Base-by-base conservation (phyloP, 2,888 invertebrate species). In the Glomeris marginata region DNA sequence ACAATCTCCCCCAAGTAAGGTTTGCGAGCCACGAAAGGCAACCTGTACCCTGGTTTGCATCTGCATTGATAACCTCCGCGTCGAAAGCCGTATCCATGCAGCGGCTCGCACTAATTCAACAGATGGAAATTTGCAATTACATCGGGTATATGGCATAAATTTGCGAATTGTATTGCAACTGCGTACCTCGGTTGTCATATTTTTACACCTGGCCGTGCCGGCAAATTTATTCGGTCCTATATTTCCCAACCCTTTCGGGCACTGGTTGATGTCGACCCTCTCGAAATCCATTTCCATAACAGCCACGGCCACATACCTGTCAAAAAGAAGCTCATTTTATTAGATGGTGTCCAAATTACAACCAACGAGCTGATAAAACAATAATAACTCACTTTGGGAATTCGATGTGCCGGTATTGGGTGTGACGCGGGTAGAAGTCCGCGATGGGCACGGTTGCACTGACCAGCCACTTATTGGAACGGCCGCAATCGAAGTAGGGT, bases 211-310 rank as follows among this genome's bases (percentile, higher is more conserved):
- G 0, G 90, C 84, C 0, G 92, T 92, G 55, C 84, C 81, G 1
- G 80, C 81, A 72, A 92, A 95, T 63, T 76, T 74, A 71, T 95
- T 95, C 0, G 87, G 85, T 34, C 80, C 79, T 57, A 76, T 80
- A 64, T 95, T 95, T 42, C 94, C 95, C 59, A 79, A 73, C 50
- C 91, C 85, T 54, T 72, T 71, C 0, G 94, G 92, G 74, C 95
- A 97, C 62, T 94, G 95, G 71, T 97, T 97, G 67, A 97, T 90
- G 63, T 97, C 95, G 66, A 97, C 84, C 62, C 92, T 75, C 58
- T 95, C 91, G 67, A 87, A 91, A 65, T 97, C 95, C 78, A 94
- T 82, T 75, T 95, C 94, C 67, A 92, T 75, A 0, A 92, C 91
- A 0, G 88, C 78, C 16, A 83, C 82, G 37, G 88, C 95, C 1